Evolutionary conservation across 2,888 invertebrate genomes (phyloP).

Genomic region (Cheilosia urbana): DNA sequence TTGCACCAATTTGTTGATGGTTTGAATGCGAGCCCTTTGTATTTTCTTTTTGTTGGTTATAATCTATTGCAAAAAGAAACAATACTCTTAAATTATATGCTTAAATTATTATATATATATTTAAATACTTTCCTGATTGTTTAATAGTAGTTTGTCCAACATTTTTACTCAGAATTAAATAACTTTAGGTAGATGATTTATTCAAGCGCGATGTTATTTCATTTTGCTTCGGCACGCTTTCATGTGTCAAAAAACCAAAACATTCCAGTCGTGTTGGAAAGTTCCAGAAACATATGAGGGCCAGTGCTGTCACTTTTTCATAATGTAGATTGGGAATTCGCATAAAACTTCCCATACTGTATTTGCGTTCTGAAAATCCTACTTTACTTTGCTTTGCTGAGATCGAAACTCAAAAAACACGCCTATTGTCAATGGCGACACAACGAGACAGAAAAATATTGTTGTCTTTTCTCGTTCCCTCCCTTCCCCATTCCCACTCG

Average conservation of each 20-base stretch:
- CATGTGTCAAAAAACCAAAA: conserved; percentile 54
- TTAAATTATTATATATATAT: neutral
- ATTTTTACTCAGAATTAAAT: conserved; percentile 74
- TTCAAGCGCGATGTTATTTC: neutral
- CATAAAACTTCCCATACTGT: too few species aligned
- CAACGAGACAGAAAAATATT: too few species aligned
- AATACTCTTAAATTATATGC: conserved; percentile 13
- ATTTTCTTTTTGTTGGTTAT: conserved; percentile 81
- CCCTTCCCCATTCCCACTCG: too few species aligned
- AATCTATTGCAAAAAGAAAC: conserved; percentile 77
- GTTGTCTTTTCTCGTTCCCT: too few species aligned
- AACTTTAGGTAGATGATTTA: neutral
- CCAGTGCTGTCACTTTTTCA: too few species aligned
- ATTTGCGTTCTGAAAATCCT: too few species aligned
- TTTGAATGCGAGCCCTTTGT: conserved; percentile 79
- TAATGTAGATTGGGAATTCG: too few species aligned
- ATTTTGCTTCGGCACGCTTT: neutral
- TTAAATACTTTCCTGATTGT: conserved; percentile 81
- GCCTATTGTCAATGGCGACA: too few species aligned
- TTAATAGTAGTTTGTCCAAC: conserved; percentile 81
- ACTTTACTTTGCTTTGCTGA: too few species aligned
- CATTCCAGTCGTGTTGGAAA: conserved; percentile 33
- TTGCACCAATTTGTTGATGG: conserved; percentile 81
- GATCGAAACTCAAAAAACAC: too few species aligned
- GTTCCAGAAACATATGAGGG: conserved; percentile 1